Base-by-base conservation (phyloP, 2,113 vertebrate species). In the Motacilla alba region DNA sequence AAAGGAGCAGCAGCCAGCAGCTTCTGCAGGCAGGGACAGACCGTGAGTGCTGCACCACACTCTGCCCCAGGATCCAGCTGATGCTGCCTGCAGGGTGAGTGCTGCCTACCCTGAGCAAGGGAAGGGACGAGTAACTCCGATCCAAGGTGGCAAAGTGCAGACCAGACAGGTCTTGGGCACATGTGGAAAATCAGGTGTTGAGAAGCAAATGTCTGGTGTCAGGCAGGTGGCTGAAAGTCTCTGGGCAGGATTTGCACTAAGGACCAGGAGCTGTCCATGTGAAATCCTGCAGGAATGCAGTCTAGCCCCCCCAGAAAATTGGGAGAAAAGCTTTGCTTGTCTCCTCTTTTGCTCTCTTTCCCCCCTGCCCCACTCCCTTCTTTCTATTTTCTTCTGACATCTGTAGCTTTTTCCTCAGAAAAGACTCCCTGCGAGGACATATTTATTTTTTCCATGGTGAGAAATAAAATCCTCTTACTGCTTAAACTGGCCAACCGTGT, bases 331-430 rank as follows among this genome's bases (percentile, higher is more conserved):
- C 62, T 93, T 81, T 78, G 13, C 44, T 60, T 47, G 10, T 81
- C 43, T 90, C 56, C 12, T 67, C 15, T 80, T 39, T 83, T 70
- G 33, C 37, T 43, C 5, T n/a, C 24, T 75, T 75, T n/a, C 2
- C 7, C 10, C 7, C 1, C 2, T 12, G 5, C 3, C 2, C 26
- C 0, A 0, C 3, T 14, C 4, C 20, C 30, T 62, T 62, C 39
- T 58, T 90, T 68, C 64, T 78, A 1, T 86, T 92, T 93, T 64
- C 20, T 80, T 41, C 31, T 89, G 55, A 83, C 23, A 56, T 70
- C 11, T 77, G 47, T 68, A 86, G 83, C 60, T 64, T 83, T 73
- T 87, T 55, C 49, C 59, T 20, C 31, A 64, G 60, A 70, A 83
- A 27, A 75, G 37, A 14, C 70, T 86, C 39, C 41, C 47, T 67